A percentile compares a stretch with the other conserved stretches of the same genome.
Conservation (phyloP, 1,140 invertebrate genomes). For the Papilio polyxenes region DNA sequence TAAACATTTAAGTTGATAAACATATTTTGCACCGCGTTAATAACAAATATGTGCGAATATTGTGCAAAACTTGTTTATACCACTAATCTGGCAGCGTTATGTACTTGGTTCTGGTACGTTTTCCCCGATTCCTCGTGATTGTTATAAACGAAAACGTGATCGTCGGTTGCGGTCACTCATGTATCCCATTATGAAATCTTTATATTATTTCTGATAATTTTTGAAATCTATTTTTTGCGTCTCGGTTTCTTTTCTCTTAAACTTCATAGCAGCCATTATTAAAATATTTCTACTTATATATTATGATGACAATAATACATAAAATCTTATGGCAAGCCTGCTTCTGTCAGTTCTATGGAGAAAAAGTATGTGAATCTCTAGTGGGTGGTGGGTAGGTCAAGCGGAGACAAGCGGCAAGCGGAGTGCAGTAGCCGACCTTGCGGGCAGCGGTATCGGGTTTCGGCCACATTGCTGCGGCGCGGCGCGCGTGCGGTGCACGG, state of each 20-base stretch:
- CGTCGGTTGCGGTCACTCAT: no score
- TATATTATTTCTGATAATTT: no score
- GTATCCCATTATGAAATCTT: no score
- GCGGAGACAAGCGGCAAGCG: constrained; percentile 50
- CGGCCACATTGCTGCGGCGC: constrained; percentile 74
- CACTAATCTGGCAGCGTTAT: neutral
- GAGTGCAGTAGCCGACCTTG: constrained; percentile 78
- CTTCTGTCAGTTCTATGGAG: neutral
- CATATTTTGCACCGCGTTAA: constrained; percentile 8
- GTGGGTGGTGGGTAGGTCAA: constrained; percentile 52
- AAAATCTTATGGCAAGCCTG: neutral
- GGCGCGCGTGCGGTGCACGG: constrained; percentile 72
- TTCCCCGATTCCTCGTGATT: neutral
- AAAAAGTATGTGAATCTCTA: constrained; percentile 1
- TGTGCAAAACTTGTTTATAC: neutral
- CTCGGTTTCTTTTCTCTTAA: neutral
- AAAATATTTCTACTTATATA: no score
- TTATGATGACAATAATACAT: neutral
- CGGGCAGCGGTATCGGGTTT: constrained; percentile 65
- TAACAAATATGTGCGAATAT: neutral
- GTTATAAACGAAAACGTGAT: neutral
- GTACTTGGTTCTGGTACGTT: neutral
- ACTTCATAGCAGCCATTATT: no score
- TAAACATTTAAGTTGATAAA: constrained; percentile 9
- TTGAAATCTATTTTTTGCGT: neutral